Base-by-base conservation (phyloP, 2,888 invertebrate species). In the Cosmia pyralina region DNA sequence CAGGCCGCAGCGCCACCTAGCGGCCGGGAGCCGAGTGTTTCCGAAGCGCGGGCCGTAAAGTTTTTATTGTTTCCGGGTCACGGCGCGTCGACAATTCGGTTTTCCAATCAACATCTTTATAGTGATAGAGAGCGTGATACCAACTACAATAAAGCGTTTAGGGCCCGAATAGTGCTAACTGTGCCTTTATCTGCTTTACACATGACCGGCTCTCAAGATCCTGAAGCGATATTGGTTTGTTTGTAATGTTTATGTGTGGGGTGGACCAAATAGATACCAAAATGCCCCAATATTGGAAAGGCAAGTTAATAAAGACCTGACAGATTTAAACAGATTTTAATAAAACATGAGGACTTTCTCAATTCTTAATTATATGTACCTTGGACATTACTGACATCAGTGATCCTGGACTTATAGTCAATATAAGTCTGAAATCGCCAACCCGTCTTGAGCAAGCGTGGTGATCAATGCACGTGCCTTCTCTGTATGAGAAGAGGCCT, bases 61-160 rank as follows among this genome's bases (percentile, higher is more conserved):
- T 93, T 94, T 95, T 95, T 94, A 94, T 93, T 90, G 93, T 91
- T 93, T 94, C 91, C 93, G 93, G 93, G 91, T 92, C 92, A 90
- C 88, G 86, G 91, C 91, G 88, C 89, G 81, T 90, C 88, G 88
- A 92, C 92, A 90, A 92, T 94, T 93, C 92, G 91, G 92, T 91
- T 93, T 92, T 92, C 93, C 92, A 93, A 95, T 95, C 94, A 94
- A 93, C 92, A 91, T 90, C 90, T 92, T 90, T 90, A 90, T 91
- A 89, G 91, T 89, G 90, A 90, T 90, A 89, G 91, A 86, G 84
- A 89, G 86, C 87, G 83, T 86, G 88, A 90, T 91, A 89, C 73
- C 82, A 82, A 87, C 85, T 85, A 75, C 79, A 67, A 85, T 88
- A 86, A 88, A 88, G 76, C 84, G 81, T 84, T 87, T 85, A 76